Evolutionary conservation across 2,113 vertebrate genomes (phyloP).

Genomic region (Shinisaurus crocodilurus): DNA sequence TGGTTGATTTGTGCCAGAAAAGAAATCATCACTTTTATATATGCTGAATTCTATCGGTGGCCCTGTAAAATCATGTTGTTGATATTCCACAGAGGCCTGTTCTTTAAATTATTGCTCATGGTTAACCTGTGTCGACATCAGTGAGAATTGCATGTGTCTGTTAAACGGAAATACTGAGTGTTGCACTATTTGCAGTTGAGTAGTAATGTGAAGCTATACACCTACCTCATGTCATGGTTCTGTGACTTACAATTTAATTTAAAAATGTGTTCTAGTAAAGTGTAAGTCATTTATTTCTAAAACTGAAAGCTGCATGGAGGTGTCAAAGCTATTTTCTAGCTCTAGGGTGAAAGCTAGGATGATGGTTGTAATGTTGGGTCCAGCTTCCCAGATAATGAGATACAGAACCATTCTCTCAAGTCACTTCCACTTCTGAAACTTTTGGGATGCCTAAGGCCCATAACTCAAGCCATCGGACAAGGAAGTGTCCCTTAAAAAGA

Average conservation of each 20-base stretch:
- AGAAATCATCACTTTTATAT: neutral
- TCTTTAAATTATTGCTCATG: neutral
- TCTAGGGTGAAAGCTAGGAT: neutral
- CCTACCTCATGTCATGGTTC: neutral
- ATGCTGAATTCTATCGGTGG: neutral
- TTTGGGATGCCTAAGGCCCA: neutral
- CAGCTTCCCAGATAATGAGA: neutral
- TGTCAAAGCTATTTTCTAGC: neutral
- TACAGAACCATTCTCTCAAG: neutral
- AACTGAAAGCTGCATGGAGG: neutral
- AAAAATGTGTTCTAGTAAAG: neutral
- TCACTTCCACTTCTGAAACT: neutral
- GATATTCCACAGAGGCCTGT: neutral
- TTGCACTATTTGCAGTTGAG: neutral
- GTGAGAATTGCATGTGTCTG: neutral
- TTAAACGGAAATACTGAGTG: neutral
- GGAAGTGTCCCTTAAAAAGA: neutral
- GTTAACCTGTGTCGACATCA: neutral
- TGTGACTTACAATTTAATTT: neutral
- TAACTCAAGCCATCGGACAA: no score
- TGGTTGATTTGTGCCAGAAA: neutral
- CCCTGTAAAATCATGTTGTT: slow-evolving; percentile 16
- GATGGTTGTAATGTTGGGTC: accelerated
- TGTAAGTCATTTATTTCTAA: neutral
- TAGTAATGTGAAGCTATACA: neutral